Base-by-base conservation (phyloP, 2,113 vertebrate genomes). In the Raja brachyura region DNA sequence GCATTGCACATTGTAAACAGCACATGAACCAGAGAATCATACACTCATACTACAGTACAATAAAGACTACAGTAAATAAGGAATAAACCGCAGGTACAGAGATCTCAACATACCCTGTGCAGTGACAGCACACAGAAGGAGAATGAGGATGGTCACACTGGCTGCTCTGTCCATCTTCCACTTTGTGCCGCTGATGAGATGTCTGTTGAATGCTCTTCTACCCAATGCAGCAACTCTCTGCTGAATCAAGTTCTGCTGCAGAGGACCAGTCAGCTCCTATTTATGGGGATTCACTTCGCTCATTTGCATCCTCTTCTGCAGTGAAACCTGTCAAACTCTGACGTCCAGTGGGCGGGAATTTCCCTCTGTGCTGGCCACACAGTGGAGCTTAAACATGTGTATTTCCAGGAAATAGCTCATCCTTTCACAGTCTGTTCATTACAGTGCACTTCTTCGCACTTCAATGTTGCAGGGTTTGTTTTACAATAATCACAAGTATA, bases 71-170 rank as follows among this genome's bases (percentile, higher is more conserved):
- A n/a, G n/a, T n/a, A n/a, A n/a, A n/a, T n/a, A 16, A 18, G 3
- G 11, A 39, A 11, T 39, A 73, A 92, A 70, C 5, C 7, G 39
- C 33, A 20, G 22, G 33, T 39, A 20, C 11, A 25, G 68, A 73
- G 2, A 90, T 22, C 16, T 70, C 33, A 39, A 70, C 86, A 25
- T 92, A 92, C 88, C 88, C 20, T 92, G 88, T 48, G 88, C 66
- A 73, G 33, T 16, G 5, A 92, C 48, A 20, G 22, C 88, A 92
- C 66, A 92, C 66, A 73, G 63, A 22, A 90, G 18, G 33, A 92
- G 63, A 63, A 73, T 92, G 66, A 92, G 33, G 9, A 48, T 48
- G 11, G 68, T 73, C 13, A 48, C 66, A 48, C 31, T 73, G 2
- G 66, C 61, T 73, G 83, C 6, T 63, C n/a, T 63, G 8, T 16